Evolutionary conservation across 2,113 vertebrate genomes (phyloP), one percentile per base, ranked within the genome.

Genomic region (Caranx ignobilis): DNA sequence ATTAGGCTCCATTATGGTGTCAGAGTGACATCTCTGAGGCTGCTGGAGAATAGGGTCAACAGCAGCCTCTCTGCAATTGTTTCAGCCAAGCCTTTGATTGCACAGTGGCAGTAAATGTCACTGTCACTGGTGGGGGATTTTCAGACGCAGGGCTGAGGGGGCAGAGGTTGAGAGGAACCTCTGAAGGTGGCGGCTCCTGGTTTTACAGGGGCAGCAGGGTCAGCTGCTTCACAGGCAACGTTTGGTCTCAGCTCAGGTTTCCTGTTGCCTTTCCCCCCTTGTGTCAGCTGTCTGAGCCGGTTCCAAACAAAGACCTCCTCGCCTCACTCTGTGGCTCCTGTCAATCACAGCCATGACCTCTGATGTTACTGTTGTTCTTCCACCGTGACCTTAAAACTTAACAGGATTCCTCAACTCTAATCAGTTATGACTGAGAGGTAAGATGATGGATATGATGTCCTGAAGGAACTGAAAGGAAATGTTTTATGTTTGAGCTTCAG

Each of bases 341-440:
- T 82, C 75, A 91, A 81, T 75, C 82, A 71, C 70, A 89, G 68
- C 82, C 75, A 71, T 81, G 82, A 84, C 50, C 75, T 79, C 41
- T 81, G 68, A 79, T 48, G 72, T 13, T 75, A 43, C 57, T 55
- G 72, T 64, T 75, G 56, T n/a, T 59, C 41, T 48, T 5, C 43
- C 34, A 3, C 43, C 2, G 43, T 65, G 18, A 64, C 8, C 37
- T 62, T 16, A 63, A 43, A 63, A n/a, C n/a, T 8, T 41, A 18
- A 7, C 4, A 54, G 16, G n/a, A 31, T 6, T 43, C 37, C 13
- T 19, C 5, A 41, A 10, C 35, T 37, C 11, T 31, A 34, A 32
- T 34, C 45, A 21, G 18, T 75, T 32, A 35, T 10, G 4, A 52
- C 19, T 26, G 26, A 19, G 57, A 2, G 3, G 4, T 10, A 26